phyloP scores from a whole-genome alignment of 1,140 invertebrate genomes.

The Tribolium madens region DNA sequence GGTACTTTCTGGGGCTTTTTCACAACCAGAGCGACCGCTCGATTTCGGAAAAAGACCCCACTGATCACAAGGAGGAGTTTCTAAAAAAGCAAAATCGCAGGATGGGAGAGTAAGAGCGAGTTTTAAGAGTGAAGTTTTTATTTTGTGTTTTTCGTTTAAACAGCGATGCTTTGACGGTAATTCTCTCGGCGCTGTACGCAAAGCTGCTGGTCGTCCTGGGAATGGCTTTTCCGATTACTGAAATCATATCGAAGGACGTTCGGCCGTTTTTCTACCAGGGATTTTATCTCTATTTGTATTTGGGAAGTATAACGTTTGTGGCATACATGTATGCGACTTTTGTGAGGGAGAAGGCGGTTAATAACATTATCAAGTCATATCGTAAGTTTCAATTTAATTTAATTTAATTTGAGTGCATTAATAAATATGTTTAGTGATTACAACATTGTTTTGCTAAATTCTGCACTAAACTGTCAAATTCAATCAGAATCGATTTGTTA shows the following conservation, averaged over 20 bases:
- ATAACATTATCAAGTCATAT: conserved; percentile 66
- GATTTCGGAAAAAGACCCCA: conserved; percentile 41
- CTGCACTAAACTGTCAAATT: neutral
- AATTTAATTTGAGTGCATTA: neutral
- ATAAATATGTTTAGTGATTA: neutral
- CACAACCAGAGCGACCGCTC: conserved; percentile 51
- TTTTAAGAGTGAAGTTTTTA: neutral
- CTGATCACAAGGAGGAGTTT: conserved; percentile 39
- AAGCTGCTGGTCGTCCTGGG: conserved; percentile 85
- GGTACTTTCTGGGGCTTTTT: conserved; percentile 58
- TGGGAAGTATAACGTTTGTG: conserved; percentile 83
- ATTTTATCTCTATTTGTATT: conserved; percentile 87
- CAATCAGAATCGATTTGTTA: neutral
- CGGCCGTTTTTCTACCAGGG: conserved; percentile 78
- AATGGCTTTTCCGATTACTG: conserved; percentile 77
- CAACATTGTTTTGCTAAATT: neutral
- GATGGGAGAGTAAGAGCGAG: conserved; percentile 64
- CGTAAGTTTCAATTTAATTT: conserved; percentile 60
- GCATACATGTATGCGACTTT: conserved; percentile 83
- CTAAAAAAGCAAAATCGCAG: conserved; percentile 62
- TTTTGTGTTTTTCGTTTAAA: conserved; percentile 46
- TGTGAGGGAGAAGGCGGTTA: conserved; percentile 72
- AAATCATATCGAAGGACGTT: conserved; percentile 76
- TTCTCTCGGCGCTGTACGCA: conserved; percentile 81
- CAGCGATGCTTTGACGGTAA: conserved; percentile 69